Percentiles rank a stretch among this genome's conserved stretches.
Conservation (phyloP, 2,113 vertebrate species). For the Cynocephalus volans region DNA sequence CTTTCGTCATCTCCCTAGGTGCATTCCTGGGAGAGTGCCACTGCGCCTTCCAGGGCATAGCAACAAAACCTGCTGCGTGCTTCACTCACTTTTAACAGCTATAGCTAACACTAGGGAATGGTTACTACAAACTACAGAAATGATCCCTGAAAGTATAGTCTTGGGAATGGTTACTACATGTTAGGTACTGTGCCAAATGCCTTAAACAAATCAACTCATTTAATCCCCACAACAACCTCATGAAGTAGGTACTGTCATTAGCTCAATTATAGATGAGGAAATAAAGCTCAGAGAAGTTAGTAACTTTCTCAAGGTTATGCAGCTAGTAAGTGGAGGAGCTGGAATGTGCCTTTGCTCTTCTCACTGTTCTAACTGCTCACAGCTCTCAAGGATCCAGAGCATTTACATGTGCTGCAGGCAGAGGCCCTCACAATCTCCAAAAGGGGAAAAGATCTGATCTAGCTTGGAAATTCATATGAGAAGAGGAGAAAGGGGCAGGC, state of each 20-base stretch:
- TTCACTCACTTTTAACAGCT: not conserved
- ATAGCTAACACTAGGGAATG: not conserved
- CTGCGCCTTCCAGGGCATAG: not conserved
- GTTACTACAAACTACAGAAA: not conserved
- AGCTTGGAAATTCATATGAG: not conserved
- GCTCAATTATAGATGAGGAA: constrained; percentile 21
- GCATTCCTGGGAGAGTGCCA: not conserved
- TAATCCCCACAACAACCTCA: not conserved
- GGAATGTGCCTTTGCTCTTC: not conserved
- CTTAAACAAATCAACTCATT: not conserved
- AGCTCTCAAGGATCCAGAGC: not conserved
- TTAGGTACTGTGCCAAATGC: not conserved
- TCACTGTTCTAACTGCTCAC: not conserved
- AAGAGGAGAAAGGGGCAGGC: not conserved
- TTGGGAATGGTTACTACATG: not conserved
- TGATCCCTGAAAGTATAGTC: no score
- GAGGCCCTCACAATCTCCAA: not conserved
- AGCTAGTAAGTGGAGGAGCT: not conserved
- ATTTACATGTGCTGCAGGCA: not conserved
- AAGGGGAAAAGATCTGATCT: not conserved
- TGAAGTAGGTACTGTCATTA: not conserved
- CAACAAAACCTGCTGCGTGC: not conserved
- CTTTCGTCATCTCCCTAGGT: not conserved
- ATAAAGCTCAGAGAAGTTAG: constrained; percentile 26
- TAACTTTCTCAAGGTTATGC: not conserved